Evolutionary conservation across 2,797 vertebrate genomes (phyloP).

Genomic region (Peromyscus melanophrys): DNA sequence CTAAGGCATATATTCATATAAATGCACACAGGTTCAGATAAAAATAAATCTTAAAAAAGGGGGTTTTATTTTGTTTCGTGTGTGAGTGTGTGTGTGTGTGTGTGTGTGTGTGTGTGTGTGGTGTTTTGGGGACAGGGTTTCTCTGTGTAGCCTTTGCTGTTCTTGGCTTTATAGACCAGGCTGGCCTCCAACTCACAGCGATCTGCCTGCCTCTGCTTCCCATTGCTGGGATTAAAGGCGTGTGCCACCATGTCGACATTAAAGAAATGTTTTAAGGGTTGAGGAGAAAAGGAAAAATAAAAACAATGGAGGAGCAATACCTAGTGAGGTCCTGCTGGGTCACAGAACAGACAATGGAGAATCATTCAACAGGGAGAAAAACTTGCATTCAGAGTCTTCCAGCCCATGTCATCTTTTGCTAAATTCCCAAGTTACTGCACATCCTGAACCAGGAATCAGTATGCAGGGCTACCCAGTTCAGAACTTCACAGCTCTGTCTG

Average conservation of each 20-base stretch:
- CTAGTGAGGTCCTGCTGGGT: neutral
- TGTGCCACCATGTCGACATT: neutral
- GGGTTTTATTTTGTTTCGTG: neutral
- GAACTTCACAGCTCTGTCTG: neutral
- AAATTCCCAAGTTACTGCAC: neutral
- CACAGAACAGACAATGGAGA: neutral
- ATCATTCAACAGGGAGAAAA: neutral
- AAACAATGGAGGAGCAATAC: neutral
- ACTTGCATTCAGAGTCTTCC: fast-evolving
- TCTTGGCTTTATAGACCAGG: neutral
- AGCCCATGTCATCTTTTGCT: neutral
- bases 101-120: neutral
- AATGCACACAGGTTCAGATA: no score
- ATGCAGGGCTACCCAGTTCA: no score
- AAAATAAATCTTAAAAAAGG: neutral
- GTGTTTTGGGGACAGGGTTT: neutral
- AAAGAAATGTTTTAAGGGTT: neutral
- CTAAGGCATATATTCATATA: neutral
- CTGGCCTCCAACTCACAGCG: neutral
- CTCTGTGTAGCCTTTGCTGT: neutral
- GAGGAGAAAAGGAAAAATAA: neutral
- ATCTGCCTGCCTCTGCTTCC: neutral
- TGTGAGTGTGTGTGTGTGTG: no score
- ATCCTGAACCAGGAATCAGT: neutral
- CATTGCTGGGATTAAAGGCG: neutral